phyloP scores from a whole-genome alignment of 2,888 invertebrate genomes.

The Hydrotaea cyrtoneurina region DNA sequence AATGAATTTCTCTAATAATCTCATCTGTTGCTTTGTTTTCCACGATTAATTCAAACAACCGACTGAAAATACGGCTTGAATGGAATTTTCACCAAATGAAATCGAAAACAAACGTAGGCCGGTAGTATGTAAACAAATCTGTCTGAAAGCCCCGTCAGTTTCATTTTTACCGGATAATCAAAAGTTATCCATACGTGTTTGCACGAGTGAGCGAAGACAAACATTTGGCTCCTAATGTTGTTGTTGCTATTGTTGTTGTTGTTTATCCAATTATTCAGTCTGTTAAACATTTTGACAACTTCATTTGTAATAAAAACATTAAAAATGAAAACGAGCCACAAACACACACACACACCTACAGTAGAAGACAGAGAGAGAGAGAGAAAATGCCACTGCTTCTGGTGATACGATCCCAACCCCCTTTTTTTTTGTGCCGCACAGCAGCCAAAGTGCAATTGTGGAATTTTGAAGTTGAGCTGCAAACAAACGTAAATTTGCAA shows the following conservation, averaged over 20 bases:
- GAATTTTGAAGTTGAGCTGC: slow-evolving; percentile 7
- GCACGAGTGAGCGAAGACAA: neutral
- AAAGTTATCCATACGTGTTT: neutral
- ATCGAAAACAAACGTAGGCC: slow-evolving; percentile 13
- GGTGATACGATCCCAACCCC: slow-evolving; percentile 47
- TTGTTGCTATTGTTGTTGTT: slow-evolving; percentile 13
- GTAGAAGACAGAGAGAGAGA: neutral
- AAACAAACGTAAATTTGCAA: slow-evolving; percentile 8
- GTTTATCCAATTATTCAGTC: slow-evolving; percentile 62
- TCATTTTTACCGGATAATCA: slow-evolving; percentile 12
- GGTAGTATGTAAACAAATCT: slow-evolving; percentile 10
- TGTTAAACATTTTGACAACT: slow-evolving; percentile 68
- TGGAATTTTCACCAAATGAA: neutral
- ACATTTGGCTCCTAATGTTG: neutral
- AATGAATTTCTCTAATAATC: too few relatives aligned
- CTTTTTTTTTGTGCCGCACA: slow-evolving; percentile 7
- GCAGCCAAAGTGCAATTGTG: slow-evolving; percentile 24
- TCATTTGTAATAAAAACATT: slow-evolving; percentile 63
- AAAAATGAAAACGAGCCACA: slow-evolving; percentile 50
- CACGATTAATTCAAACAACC: too few relatives aligned
- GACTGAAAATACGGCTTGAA: neutral
- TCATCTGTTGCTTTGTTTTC: too few relatives aligned
- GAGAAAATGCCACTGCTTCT: slow-evolving; percentile 24
- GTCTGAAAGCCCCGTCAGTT: slow-evolving; percentile 9
- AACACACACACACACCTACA: slow-evolving; percentile 20